These are phyloP conservation scores for Nomada lathburiana DNA, from an alignment of 2,888 invertebrate species.

Conservation along the genomic window DNA sequence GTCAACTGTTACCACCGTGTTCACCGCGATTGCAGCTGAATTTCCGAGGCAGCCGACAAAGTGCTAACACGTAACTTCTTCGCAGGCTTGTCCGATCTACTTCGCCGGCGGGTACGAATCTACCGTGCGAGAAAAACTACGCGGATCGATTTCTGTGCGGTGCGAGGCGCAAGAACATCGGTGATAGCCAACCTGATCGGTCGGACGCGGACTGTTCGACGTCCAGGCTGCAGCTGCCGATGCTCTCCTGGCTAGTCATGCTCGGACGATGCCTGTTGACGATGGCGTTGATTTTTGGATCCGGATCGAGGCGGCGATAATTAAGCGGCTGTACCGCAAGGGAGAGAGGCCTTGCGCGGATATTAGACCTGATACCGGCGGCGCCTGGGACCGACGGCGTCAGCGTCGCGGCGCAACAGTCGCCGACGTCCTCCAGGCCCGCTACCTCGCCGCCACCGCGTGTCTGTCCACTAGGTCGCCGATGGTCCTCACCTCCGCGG, in stretches of 20 bases:
- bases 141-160: neutral
- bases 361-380: conserved; percentile 70
- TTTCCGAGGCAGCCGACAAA: neutral
- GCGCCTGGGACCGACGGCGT: conserved; percentile 73
- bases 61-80: neutral
- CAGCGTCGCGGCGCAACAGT: conserved; percentile 73
- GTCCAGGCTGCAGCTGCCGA: conserved; percentile 94
- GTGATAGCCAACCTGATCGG: conserved; percentile 82
- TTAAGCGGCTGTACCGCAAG: conserved; percentile 82
- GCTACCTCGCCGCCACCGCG: conserved; percentile 80
- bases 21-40: neutral
- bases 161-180: conserved; percentile 35
- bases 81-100: neutral
- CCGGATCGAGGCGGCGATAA: conserved; percentile 81
- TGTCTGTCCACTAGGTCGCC: conserved; percentile 64
- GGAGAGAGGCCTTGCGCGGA: conserved; percentile 80
- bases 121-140: neutral
- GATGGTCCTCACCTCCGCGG: conserved; percentile 74
- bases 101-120: neutral
- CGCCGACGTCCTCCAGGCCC: conserved; percentile 77
- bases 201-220: conserved; percentile 88
- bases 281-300: conserved; percentile 58
- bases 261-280: conserved; percentile 68
- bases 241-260: conserved; percentile 88
- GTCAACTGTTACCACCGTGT: neutral